phyloP scores from a whole-genome alignment of 1,140 invertebrate species.

The Druon quercuslanigerum region DNA sequence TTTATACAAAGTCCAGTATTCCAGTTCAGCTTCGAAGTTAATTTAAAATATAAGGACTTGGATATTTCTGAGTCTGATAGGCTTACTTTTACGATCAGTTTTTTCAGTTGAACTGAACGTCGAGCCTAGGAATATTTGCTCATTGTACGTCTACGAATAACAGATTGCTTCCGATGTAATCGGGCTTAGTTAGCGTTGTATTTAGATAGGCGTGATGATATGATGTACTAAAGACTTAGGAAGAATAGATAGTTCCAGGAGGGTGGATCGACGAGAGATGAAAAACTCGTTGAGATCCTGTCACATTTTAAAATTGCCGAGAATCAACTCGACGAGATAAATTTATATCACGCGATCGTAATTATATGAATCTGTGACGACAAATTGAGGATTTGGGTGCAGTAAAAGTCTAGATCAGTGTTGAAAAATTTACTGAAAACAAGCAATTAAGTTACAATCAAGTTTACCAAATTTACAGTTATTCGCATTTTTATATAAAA shows the following conservation, averaged over 20 bases:
- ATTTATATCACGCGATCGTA: too few species aligned
- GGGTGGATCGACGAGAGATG: background rate
- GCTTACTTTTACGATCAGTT: background rate
- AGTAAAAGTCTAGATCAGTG: too few species aligned
- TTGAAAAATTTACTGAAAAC: too few species aligned
- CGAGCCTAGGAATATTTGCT: slow-evolving; percentile 4
- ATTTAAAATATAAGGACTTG: background rate
- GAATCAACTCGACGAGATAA: too few species aligned
- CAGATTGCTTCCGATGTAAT: slow-evolving; percentile 2
- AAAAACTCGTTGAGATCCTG: background rate
- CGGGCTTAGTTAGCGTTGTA: background rate
- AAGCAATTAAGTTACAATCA: too few species aligned
- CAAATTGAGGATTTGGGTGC: too few species aligned
- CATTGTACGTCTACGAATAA: background rate
- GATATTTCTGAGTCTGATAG: background rate
- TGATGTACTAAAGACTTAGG: background rate
- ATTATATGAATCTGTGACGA: too few species aligned
- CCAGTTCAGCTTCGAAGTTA: background rate
- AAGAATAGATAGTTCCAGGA: background rate
- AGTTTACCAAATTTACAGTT: too few species aligned
- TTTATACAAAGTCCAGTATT: background rate
- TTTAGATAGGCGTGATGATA: slow-evolving; percentile 3
- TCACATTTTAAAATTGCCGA: too few species aligned
- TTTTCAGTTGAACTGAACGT: background rate
- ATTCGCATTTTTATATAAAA: too few species aligned